Evolutionary conservation across 53 echinoderm and acorn worm species (phyloP).

Genomic region (Hippasteria phrygiana): DNA sequence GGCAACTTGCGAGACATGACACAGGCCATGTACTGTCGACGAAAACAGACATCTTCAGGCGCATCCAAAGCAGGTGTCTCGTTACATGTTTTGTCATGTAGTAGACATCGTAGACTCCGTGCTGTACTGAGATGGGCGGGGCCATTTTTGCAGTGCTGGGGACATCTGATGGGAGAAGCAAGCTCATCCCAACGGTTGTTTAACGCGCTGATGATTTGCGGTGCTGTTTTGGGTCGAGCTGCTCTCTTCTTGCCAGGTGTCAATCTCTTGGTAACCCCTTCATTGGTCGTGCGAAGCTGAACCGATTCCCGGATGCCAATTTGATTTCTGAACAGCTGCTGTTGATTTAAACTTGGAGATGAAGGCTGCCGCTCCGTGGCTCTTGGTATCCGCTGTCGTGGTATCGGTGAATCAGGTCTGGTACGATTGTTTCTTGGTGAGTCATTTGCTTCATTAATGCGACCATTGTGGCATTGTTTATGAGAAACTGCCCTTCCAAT

Average conservation of each 20-base stretch:
- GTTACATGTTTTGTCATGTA: neutral
- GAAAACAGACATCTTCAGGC: slow-evolving; percentile 75
- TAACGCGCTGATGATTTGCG: neutral
- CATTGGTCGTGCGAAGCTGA: neutral
- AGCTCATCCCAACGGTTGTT: slow-evolving; percentile 46
- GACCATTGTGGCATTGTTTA: neutral
- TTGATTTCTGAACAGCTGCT: neutral
- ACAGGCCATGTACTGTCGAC: slow-evolving; percentile 84
- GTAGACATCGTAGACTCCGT: slow-evolving; percentile 55
- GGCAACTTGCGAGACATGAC: slow-evolving; percentile 82
- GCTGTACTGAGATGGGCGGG: slow-evolving; percentile 42
- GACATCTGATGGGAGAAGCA: slow-evolving; percentile 39
- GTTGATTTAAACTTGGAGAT: slow-evolving; percentile 30
- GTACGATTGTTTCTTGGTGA: neutral
- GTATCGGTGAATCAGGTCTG: slow-evolving; percentile 28
- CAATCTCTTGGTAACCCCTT: slow-evolving; percentile 12
- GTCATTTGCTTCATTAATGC: neutral
- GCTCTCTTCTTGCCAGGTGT: neutral
- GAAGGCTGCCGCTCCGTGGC: neutral
- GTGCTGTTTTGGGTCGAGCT: slow-evolving; percentile 44
- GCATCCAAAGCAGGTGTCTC: slow-evolving; percentile 18
- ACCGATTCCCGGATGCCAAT: slow-evolving; percentile 16
- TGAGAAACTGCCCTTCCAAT: neutral
- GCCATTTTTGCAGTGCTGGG: slow-evolving; percentile 54
- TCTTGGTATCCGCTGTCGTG: neutral